These are phyloP conservation scores for Parnassius smintheus DNA, from an alignment of 2,888 invertebrate species.

Conservation along the genomic window DNA sequence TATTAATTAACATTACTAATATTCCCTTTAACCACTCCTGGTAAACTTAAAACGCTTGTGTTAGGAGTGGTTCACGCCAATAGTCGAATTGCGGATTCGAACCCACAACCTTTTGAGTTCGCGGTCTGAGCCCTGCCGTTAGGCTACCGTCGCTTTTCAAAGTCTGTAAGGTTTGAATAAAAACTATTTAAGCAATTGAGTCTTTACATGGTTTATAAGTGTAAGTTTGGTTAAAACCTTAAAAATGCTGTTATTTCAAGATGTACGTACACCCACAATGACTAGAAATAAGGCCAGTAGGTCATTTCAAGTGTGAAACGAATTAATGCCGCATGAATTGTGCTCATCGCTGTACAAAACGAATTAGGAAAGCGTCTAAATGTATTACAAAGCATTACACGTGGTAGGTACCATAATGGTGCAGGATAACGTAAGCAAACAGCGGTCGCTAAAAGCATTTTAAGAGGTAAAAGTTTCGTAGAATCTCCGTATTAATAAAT, in stretches of 20 bases:
- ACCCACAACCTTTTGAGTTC: no score
- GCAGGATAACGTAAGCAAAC: conserved; percentile 26
- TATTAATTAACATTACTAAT: no score
- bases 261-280: background rate
- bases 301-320: conserved; percentile 27
- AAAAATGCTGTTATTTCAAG: background rate
- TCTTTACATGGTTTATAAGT: no score
- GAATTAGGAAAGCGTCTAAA: conserved; percentile 28
- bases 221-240: no score
- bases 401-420: conserved; percentile 17
- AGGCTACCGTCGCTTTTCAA: no score
- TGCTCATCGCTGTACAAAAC: conserved; percentile 28
- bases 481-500: conserved; percentile 13
- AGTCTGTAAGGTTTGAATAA: no score
- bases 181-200: no score
- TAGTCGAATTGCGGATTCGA: no score
- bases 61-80: no score
- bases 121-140: no score
- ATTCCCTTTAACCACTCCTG: no score
- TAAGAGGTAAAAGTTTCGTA: conserved; percentile 17
- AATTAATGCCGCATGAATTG: conserved; percentile 28
- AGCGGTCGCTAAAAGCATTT: conserved; percentile 24
- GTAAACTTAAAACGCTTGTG: no score
- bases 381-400: conserved; percentile 27
- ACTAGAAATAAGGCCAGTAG: conserved; percentile 21